These are phyloP conservation scores for Acipenser ruthenus DNA, from an alignment of 2,797 vertebrate genomes.

Conservation along the genomic window DNA sequence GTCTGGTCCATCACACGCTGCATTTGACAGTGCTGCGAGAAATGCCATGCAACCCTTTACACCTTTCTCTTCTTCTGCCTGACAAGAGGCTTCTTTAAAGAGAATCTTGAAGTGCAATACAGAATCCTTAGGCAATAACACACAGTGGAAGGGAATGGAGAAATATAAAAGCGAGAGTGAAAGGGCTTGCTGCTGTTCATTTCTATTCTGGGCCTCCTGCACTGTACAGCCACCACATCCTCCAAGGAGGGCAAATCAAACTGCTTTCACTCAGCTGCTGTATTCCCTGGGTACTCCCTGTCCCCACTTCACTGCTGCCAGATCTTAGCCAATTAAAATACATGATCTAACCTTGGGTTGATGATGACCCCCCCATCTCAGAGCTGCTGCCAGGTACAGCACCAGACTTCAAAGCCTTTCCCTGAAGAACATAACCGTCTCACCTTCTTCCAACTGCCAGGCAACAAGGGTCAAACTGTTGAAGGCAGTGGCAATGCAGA, in stretches of 20 bases:
- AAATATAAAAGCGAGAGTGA: no score
- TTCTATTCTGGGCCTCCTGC: background rate
- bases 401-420: slow-evolving; percentile 1
- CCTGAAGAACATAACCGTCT: background rate
- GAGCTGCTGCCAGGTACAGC: slow-evolving; percentile 7
- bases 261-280: slow-evolving; percentile 17
- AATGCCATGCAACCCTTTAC: no score
- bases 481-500: background rate
- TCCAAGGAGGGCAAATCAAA: slow-evolving; percentile 17
- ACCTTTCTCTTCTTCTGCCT: no score
- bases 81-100: no score
- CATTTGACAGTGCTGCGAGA: no score
- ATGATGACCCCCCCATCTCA: slow-evolving; percentile 18
- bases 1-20: no score
- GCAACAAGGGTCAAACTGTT: slow-evolving; percentile 10
- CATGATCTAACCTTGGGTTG: slow-evolving; percentile 28
- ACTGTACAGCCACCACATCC: background rate
- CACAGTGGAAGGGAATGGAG: no score
- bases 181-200: no score
- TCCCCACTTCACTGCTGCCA: slow-evolving; percentile 14
- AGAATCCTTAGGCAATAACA: no score
- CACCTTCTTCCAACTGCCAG: background rate
- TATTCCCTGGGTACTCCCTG: slow-evolving; percentile 18
- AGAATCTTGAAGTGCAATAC: no score
- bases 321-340: slow-evolving; percentile 29